These are phyloP conservation scores for Agonopterix heracliana DNA, from an alignment of 2,888 invertebrate genomes.

Conservation along the genomic window DNA sequence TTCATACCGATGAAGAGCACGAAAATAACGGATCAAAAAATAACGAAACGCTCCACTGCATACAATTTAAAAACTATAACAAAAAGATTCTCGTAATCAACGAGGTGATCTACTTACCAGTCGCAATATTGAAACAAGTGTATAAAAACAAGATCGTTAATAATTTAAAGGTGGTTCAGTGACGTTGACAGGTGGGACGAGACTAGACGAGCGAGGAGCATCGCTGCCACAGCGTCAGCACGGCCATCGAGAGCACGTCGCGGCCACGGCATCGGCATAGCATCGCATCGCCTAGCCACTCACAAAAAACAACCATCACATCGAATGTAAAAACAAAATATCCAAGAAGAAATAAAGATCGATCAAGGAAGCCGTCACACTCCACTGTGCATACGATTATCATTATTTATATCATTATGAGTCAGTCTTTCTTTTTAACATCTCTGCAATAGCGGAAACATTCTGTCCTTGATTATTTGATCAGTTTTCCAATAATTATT, in stretches of 20 bases:
- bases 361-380: slow-evolving; percentile 72
- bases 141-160: slow-evolving; percentile 62
- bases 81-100: slow-evolving; percentile 69
- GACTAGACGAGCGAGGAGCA: slow-evolving; percentile 18
- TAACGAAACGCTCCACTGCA: slow-evolving; percentile 46
- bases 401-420: slow-evolving; percentile 60
- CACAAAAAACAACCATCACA: slow-evolving; percentile 52
- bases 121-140: slow-evolving; percentile 58
- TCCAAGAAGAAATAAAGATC: slow-evolving; percentile 64
- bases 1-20: slow-evolving; percentile 40
- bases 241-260: slow-evolving; percentile 25
- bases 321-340: slow-evolving; percentile 67
- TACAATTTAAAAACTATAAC: slow-evolving; percentile 54
- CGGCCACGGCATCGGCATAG: slow-evolving; percentile 15
- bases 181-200: slow-evolving; percentile 47
- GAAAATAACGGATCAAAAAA: slow-evolving; percentile 41
- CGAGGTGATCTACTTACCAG: slow-evolving; percentile 67
- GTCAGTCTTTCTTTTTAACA: slow-evolving; percentile 51
- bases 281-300: neutral
- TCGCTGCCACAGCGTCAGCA: slow-evolving; percentile 20
- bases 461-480: slow-evolving; percentile 62
- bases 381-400: slow-evolving; percentile 57
- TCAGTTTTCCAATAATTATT: slow-evolving; percentile 69
- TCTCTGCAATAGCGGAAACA: slow-evolving; percentile 56
- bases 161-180: slow-evolving; percentile 63